Evolutionary conservation across 2,113 vertebrate species (phyloP), one percentile per base, ranked within the genome.

Genomic region (Eulacestoma nigropectus): DNA sequence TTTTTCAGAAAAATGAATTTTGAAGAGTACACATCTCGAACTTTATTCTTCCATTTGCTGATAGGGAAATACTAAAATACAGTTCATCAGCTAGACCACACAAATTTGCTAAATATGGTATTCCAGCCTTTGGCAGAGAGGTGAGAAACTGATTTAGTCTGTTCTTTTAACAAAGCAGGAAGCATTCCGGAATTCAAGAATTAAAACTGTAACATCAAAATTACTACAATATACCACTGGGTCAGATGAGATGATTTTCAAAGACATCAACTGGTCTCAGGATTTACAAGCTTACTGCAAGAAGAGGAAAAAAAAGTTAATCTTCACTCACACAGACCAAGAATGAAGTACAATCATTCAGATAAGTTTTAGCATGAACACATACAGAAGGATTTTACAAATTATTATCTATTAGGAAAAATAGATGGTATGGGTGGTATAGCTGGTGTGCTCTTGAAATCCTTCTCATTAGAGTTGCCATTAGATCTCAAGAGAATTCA

Each of bases 181-280:
- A 74, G 13, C 23, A 67, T 47, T 11, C n/a, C 35, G 16, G 42
- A 85, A 70, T 39, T 55, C 26, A 82, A 75, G 8, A 91, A 68
- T 47, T 46, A 37, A 57, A 84, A 76, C 6, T 46, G 2, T 26
- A 79, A 35, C 20, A 84, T 39, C 10, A 77, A 60, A 87, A 96
- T 53, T 25, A 56, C 37, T 79, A 60, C 6, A 80, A 29, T 92
- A 73, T 91, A 87, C 62, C 89, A 86, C 11, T 64, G 20, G 4
- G 25, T 86, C 72, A 88, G 91, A 76, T 47, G 75, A 94, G 82
- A 62, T 55, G 63, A 79, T 83, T 93, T 91, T 92, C 78, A 87
- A 84, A 92, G 91, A 75, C 73, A 82, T 76, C 89, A 74, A 20
- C 29, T 35, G 67, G 55, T 88, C 70, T 76, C 84, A 91, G 84